Conservation (phyloP, 2,888 invertebrate species). For the Drosophila fulvimacula region DNA sequence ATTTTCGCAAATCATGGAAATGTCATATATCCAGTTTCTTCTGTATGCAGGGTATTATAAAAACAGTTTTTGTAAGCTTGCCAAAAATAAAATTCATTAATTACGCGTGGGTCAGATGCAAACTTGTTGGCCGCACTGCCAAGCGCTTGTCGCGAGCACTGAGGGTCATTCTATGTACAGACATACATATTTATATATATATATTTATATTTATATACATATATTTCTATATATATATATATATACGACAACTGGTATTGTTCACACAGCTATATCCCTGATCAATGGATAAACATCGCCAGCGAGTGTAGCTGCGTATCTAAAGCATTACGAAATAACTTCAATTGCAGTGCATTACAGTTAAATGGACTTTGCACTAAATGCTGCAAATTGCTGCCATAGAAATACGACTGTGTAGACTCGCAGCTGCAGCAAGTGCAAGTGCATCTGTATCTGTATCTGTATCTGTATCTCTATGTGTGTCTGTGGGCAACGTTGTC, state of each 20-base stretch:
- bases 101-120: conserved; percentile 63
- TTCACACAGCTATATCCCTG: conserved; percentile 1
- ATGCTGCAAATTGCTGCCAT: conserved; percentile 70
- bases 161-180: conserved; percentile 22
- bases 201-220: neutral
- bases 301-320: conserved; percentile 12
- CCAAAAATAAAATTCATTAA: conserved; percentile 63
- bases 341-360: conserved; percentile 65
- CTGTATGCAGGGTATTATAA: conserved; percentile 22
- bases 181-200: neutral
- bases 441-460: conserved; percentile 13
- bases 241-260: neutral
- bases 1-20: no score
- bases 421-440: conserved; percentile 13
- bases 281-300: conserved; percentile 43
- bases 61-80: conserved; percentile 51
- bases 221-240: neutral
- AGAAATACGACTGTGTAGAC: conserved; percentile 15
- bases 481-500: conserved; percentile 8
- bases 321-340: conserved; percentile 39
- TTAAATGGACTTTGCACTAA: conserved; percentile 67
- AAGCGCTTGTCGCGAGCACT: conserved; percentile 51
- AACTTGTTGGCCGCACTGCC: conserved; percentile 58
- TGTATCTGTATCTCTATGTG: conserved; percentile 14
- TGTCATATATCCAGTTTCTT: neutral